Percentiles rank a stretch among this genome's conserved stretches.
phyloP scores from a whole-genome alignment of 2,113 vertebrate species.

The Dipodomys spectabilis region DNA sequence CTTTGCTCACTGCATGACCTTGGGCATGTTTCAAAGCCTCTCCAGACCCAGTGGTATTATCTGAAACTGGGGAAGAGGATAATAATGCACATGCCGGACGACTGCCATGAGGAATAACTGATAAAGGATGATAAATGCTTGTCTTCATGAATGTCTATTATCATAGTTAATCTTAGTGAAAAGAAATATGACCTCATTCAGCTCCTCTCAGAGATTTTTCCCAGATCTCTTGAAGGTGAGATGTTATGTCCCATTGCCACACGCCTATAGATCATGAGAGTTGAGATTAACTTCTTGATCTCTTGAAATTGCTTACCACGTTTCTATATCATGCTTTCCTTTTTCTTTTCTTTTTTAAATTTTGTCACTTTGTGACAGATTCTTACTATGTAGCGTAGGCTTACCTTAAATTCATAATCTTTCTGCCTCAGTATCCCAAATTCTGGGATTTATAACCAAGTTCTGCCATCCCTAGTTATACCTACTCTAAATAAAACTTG shows the following conservation, averaged over 20 bases:
- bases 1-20: not conserved
- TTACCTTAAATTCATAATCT: not conserved
- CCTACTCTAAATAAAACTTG: not conserved
- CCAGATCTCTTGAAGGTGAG: not conserved
- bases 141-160: not conserved
- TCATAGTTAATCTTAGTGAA: not conserved
- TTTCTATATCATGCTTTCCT: not conserved
- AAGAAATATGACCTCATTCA: not conserved
- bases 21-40: conserved; percentile 33
- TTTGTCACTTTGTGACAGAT: not conserved
- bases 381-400: not conserved
- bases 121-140: not conserved
- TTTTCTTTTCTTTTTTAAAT: too few relatives aligned
- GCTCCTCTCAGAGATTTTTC: not conserved
- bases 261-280: not conserved
- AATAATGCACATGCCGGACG: not conserved
- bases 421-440: not conserved
- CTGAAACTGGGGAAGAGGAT: not conserved
- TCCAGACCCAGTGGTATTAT: not conserved
- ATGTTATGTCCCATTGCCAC: not conserved
- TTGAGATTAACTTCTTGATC: not conserved
- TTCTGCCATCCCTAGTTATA: not conserved
- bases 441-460: not conserved
- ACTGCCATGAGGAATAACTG: not conserved
- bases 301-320: not conserved